Evolutionary conservation across 2,113 vertebrate species (phyloP), one percentile per base, ranked within the genome.

Genomic region (Machaerirhynchus nigripectus): DNA sequence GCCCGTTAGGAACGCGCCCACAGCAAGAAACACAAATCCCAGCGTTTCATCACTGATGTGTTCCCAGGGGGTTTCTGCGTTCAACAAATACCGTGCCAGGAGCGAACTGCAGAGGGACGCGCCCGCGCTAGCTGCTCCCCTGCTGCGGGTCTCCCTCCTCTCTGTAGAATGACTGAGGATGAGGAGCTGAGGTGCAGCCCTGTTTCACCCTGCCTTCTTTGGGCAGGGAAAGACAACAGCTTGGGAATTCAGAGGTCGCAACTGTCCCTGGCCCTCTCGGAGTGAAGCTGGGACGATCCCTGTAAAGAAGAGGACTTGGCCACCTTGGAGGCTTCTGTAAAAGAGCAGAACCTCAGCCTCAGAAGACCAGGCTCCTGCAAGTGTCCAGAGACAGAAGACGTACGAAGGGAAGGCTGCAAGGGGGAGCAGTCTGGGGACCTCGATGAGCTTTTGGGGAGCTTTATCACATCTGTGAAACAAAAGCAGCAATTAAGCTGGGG

Each of bases 361-460:
- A n/a, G 81, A 2, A 11, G 40, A 2, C 1, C n/a, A 39, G 35
- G 52, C 20, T 92, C 33, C 37, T 6, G 2, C 0, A 1, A n/a
- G 20, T 8, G 19, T 37, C 24, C 31, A n/a, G 61, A 67, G 21
- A 18, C 14, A 35, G 37, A 35, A 68, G 26, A 40, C 0, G 0
- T 8, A 60, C 26, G n/a, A 79, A 35, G 24, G 24, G 17, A 47
- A 67, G 17, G 73, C 20, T 46, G 7, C 40, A 9, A 26, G 16
- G 13, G 17, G 31, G 31, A 50, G 23, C 46, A 31, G 59, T 7
- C 24, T 40, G 49, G 44, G 84, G 64, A 52, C 23, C 28, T 68
- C 21, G 3, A 6, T 2, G 35, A 69, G 30, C 7, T 16, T 64
- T 28, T 13, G 14, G 6, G 27, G 44, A 56, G 11, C 59, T 84